Conservation (phyloP, 1,140 invertebrate genomes). For the Papilio glaucus region DNA sequence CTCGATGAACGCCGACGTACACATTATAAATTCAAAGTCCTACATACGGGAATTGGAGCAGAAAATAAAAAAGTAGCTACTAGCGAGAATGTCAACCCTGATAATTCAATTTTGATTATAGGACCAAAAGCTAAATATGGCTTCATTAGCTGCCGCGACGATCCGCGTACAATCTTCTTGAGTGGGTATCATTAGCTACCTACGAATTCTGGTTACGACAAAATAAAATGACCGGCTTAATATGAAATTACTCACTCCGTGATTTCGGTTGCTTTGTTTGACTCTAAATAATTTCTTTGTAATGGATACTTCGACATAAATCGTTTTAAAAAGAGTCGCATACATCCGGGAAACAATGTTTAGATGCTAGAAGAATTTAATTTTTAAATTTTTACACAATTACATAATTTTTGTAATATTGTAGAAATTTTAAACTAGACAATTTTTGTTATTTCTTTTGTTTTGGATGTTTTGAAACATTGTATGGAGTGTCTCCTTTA, state of each 20-base stretch:
- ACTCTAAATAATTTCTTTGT: slow-evolving; percentile 42
- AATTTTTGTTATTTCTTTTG: too few species aligned
- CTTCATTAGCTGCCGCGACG: slow-evolving; percentile 76
- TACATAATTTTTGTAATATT: too few species aligned
- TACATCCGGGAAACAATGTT: neutral
- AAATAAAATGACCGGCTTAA: slow-evolving; percentile 75
- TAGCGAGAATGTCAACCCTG: slow-evolving; percentile 79
- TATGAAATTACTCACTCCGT: slow-evolving; percentile 69
- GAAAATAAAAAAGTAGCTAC: slow-evolving; percentile 74
- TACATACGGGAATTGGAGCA: slow-evolving; percentile 73
- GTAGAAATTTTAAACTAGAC: too few species aligned
- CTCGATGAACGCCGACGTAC: slow-evolving; percentile 39
- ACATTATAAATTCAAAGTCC: slow-evolving; percentile 77
- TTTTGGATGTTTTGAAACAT: too few species aligned
- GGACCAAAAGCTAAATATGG: slow-evolving; percentile 79
- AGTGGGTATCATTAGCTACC: slow-evolving; percentile 78
- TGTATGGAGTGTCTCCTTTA: too few species aligned
- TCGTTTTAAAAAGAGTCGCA: neutral
- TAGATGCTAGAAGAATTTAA: too few species aligned
- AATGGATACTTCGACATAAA: slow-evolving; percentile 3
- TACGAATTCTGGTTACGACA: slow-evolving; percentile 65
- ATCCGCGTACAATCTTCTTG: slow-evolving; percentile 78
- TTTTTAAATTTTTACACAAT: too few species aligned
- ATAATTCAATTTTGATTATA: slow-evolving; percentile 84
- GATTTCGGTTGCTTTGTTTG: slow-evolving; percentile 60